These are phyloP conservation scores for Ophioninae sp. DNA, from an alignment of 2,888 invertebrate species.

Conservation along the genomic window DNA sequence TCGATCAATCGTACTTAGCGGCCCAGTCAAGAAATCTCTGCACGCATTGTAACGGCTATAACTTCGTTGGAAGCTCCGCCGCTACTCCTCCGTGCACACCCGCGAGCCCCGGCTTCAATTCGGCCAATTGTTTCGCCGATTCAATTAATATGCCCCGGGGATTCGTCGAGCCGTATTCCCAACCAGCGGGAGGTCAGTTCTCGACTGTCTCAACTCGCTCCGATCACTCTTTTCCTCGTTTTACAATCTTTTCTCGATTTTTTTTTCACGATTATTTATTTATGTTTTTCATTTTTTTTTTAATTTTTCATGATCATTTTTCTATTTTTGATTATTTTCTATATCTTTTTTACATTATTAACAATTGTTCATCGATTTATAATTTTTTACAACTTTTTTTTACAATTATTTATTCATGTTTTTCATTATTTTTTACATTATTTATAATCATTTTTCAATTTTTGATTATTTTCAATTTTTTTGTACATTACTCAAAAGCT, in stretches of 20 bases:
- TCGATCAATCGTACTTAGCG: constrained; percentile 37
- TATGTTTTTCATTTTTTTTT: too few relatives aligned
- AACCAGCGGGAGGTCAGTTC: constrained; percentile 38
- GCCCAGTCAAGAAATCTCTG: constrained; percentile 22
- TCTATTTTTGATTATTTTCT: too few relatives aligned
- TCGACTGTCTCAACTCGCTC: not conserved
- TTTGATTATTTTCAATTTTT: too few relatives aligned
- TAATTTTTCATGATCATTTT: too few relatives aligned
- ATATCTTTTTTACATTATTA: too few relatives aligned
- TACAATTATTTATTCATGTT: too few relatives aligned
- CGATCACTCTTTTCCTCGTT: not conserved
- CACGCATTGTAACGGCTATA: constrained; percentile 19
- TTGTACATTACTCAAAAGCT: too few relatives aligned
- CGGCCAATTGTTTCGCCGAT: constrained; percentile 7
- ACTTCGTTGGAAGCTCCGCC: not conserved
- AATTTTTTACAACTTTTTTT: too few relatives aligned
- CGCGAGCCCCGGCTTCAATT: constrained; percentile 37
- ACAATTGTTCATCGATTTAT: too few relatives aligned
- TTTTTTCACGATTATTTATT: not conserved
- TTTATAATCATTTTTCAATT: too few relatives aligned
- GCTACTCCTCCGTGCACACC: not conserved
- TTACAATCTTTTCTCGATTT: not conserved
- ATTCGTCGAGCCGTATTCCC: not conserved
- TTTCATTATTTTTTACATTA: too few relatives aligned
- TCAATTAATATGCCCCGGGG: constrained; percentile 18